These are phyloP conservation scores for Leptopilina drosophilae DNA, from an alignment of 2,888 invertebrate species.

Conservation along the genomic window DNA sequence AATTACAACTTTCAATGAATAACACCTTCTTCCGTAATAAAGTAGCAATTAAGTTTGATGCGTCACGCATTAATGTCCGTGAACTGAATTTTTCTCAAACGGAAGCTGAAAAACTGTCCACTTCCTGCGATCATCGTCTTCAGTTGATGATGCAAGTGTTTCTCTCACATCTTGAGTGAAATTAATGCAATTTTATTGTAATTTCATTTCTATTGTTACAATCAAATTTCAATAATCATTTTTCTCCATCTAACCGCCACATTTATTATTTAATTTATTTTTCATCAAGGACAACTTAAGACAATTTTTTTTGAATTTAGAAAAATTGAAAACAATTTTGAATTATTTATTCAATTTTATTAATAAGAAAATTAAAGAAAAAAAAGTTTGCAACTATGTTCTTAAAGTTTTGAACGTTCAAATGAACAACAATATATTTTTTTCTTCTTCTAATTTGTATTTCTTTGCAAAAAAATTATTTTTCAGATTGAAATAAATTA, in stretches of 20 bases:
- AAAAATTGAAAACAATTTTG: no score
- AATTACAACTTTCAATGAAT: constrained; percentile 66
- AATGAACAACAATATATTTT: no score
- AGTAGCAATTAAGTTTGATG: constrained; percentile 62
- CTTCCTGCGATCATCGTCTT: constrained; percentile 56
- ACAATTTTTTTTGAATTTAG: no score
- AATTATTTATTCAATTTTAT: no score
- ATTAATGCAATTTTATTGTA: constrained; percentile 16
- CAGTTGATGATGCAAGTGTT: constrained; percentile 8
- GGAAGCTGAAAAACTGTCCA: constrained; percentile 60
- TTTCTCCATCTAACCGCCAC: neutral
- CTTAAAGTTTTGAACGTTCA: no score
- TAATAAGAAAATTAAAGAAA: no score
- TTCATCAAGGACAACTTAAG: no score
- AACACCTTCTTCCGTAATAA: constrained; percentile 67
- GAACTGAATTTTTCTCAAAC: constrained; percentile 67
- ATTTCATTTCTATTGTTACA: neutral
- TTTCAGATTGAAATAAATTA: no score
- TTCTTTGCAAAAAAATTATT: no score
- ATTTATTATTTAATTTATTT: no score
- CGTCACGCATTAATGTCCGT: constrained; percentile 67
- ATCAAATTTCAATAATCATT: neutral
- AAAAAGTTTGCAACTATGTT: no score
- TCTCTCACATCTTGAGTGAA: constrained; percentile 1
- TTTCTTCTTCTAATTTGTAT: no score